Conservation (phyloP, 2,113 vertebrate species). For the Clarias macrocephalus region DNA sequence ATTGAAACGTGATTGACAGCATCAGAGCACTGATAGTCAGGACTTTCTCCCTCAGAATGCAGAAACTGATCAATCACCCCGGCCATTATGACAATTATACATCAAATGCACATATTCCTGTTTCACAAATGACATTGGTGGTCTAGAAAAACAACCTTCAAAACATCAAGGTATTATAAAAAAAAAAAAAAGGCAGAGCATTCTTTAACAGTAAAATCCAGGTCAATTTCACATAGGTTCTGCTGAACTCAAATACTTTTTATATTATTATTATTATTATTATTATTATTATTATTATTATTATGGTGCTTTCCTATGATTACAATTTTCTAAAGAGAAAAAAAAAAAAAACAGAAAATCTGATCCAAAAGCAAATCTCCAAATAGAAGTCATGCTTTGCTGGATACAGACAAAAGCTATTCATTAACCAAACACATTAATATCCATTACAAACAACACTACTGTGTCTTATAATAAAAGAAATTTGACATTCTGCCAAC, state of each 20-base stretch:
- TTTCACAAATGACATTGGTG: conserved; percentile 47
- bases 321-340: background rate
- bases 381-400: background rate
- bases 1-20: too few relatives aligned
- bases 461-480: background rate
- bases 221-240: too few relatives aligned
- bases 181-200: too few relatives aligned
- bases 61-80: background rate
- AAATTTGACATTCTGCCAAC: conserved; percentile 18
- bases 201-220: too few relatives aligned
- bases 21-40: background rate
- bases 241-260: too few relatives aligned
- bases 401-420: background rate
- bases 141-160: background rate
- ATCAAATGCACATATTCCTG: conserved; percentile 3
- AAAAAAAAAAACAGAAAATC: background rate
- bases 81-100: background rate
- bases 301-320: background rate
- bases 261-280: too few relatives aligned
- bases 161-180: background rate
- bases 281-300: too few relatives aligned
- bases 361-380: background rate
- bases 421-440: conserved; percentile 1
- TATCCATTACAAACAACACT: background rate
- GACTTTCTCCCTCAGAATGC: background rate